Evolutionary conservation across 2,888 invertebrate genomes (phyloP), one percentile per base, ranked within the genome.

Genomic region (Drosophila lacicola): DNA sequence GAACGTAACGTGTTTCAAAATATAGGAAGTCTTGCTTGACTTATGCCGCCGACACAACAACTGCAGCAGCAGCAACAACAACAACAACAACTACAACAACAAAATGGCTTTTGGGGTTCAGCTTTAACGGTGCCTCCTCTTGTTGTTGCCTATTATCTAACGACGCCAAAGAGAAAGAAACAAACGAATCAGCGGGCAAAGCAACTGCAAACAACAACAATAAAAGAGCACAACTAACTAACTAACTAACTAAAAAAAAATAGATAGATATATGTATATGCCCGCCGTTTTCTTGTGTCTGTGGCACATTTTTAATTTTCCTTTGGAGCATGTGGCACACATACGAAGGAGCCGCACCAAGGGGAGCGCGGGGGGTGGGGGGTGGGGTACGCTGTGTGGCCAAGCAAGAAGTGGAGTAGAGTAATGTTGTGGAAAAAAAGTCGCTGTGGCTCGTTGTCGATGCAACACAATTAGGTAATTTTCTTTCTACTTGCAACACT

Each of bases 1-100:
- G 89, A 90, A 90, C 91, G 90, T 91, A 91, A 91, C 91, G 88
- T 90, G 90, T 91, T 91, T 91, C 90, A 90, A 91, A 91, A 91
- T 90, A 90, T 91, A 91, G 91, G 91, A 91, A 91, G 90, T 91
- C 90, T 90, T 88, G 89, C 84, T 89, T 90, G 85, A 89, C 80
- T 90, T 89, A 89, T 81, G 82, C 78, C 77, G 76, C 76, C 78
- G 77, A 71, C 71, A 77, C 77, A 76, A 57, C 74, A 73, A 56
- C 55, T 53, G 47, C 69, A 67, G 41, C 63, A 61, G n/a, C 63
- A 60, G 37, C 63, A 60, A n/a, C 70, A 44, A 39, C 49, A 63
- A 61, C 64, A 47, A 13, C 62, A 51, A 25, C 70, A 46, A 36
- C 53, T 51, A 53, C 50, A 45, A 33, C 57, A 51, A 51, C 60